Percentiles rank a stretch among this genome's conserved stretches.
These are phyloP conservation scores for Noctuana brunneofusca DNA, from an alignment of 2,888 invertebrate genomes.

Conservation along the genomic window DNA sequence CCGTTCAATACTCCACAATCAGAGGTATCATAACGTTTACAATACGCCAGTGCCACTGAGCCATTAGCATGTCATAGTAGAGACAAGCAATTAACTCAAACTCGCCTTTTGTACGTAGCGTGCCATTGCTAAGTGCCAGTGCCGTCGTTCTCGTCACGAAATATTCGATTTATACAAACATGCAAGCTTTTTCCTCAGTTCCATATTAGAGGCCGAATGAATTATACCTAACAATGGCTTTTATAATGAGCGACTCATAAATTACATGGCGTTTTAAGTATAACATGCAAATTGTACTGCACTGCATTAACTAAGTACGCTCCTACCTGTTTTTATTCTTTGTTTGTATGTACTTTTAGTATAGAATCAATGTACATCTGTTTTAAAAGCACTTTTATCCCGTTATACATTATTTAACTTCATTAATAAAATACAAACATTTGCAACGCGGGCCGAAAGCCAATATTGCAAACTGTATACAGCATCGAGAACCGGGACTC, in stretches of 20 bases:
- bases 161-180: constrained; percentile 23
- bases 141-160: constrained; percentile 23
- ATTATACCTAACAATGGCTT: constrained; percentile 8
- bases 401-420: not conserved
- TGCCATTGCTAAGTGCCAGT: constrained; percentile 3
- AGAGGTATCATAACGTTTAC: not conserved
- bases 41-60: not conserved
- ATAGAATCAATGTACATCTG: not conserved
- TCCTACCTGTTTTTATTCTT: not conserved
- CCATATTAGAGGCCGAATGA: constrained; percentile 1
- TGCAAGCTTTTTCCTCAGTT: constrained; percentile 10
- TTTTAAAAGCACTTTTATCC: not conserved
- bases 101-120: constrained; percentile 3
- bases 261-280: constrained; percentile 7
- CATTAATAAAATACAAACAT: not conserved
- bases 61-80: not conserved
- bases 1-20: not conserved
- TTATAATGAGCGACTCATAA: constrained; percentile 15
- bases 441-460: not conserved
- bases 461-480: not conserved
- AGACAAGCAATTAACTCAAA: constrained; percentile 1
- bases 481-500: not conserved
- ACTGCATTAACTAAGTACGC: not conserved
- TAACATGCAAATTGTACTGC: not conserved
- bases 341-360: not conserved